These are phyloP conservation scores for Sialis fuliginosa DNA, from an alignment of 2,888 invertebrate species.

Conservation along the genomic window DNA sequence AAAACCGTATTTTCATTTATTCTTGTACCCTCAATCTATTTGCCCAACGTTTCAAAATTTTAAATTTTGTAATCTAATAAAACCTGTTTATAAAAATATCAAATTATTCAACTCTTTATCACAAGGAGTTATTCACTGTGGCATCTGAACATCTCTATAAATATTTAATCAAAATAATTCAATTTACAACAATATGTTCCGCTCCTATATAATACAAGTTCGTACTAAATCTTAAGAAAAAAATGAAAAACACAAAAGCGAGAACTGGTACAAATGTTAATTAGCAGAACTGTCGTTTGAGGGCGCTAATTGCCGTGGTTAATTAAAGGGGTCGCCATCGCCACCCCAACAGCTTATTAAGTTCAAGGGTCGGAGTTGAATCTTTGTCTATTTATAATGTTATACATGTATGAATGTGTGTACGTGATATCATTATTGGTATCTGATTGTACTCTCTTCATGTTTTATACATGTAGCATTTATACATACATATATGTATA, in stretches of 20 bases:
- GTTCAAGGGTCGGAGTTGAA: neutral
- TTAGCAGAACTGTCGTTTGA: constrained; percentile 8
- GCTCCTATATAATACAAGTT: neutral
- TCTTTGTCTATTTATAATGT: neutral
- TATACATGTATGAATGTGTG: neutral
- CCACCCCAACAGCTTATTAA: neutral
- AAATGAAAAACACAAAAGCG: constrained; percentile 8
- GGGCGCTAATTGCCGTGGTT: constrained; percentile 10
- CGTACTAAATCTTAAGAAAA: constrained; percentile 4
- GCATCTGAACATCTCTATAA: too few species aligned
- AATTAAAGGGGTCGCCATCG: constrained; percentile 8
- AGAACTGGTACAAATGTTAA: constrained; percentile 6
- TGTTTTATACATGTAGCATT: neutral
- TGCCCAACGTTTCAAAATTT: too few species aligned
- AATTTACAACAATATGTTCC: neutral
- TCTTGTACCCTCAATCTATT: too few species aligned
- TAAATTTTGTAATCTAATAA: too few species aligned
- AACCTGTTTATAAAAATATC: too few species aligned
- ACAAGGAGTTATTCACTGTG: too few species aligned
- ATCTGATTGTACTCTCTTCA: neutral
- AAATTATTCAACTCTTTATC: too few species aligned
- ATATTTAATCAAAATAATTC: too few species aligned
- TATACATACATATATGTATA: neutral
- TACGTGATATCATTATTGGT: neutral
- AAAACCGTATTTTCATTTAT: too few species aligned